Percentiles rank a stretch among this genome's conserved stretches.
Conservation (phyloP, 2,797 vertebrate genomes). For the Heteromormyrus szaboi region DNA sequence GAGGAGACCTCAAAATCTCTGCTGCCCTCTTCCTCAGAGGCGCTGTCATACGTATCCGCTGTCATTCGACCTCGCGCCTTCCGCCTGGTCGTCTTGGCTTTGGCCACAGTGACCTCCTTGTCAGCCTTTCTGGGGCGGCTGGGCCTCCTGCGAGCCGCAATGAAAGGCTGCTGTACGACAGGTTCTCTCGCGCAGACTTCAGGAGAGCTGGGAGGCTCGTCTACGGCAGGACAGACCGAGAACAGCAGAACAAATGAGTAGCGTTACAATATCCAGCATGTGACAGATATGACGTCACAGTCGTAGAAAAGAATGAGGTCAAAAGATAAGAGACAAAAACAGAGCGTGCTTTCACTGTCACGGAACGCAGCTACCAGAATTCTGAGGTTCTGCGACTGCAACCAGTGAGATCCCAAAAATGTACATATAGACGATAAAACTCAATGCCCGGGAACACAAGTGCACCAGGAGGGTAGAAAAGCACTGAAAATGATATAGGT, state of each 20-base stretch:
- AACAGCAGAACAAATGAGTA: neutral
- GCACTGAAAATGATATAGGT: neutral
- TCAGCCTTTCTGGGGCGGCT: neutral
- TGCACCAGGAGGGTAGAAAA: neutral
- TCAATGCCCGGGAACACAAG: neutral
- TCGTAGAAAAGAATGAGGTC: neutral
- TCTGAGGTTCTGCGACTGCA: neutral
- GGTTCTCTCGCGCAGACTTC: neutral
- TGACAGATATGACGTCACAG: neutral
- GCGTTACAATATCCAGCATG: neutral
- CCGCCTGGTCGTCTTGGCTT: conserved; percentile 44
- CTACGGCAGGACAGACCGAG: neutral
- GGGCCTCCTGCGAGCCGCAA: neutral
- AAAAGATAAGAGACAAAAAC: neutral
- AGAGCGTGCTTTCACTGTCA: neutral
- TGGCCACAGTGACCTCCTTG: neutral
- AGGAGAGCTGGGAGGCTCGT: conserved; percentile 26
- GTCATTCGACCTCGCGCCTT: conserved; percentile 33
- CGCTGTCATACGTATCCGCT: conserved; percentile 4
- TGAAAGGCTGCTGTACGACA: neutral
- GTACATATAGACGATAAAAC: neutral
- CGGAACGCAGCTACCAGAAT: neutral
- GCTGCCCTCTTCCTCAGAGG: conserved; percentile 45
- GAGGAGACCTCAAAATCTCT: conserved; percentile 51
- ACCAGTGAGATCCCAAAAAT: neutral